phyloP scores from a whole-genome alignment of 30 jellyfish, hydroid and myxozoan species.

The Chironex yamaguchii region DNA sequence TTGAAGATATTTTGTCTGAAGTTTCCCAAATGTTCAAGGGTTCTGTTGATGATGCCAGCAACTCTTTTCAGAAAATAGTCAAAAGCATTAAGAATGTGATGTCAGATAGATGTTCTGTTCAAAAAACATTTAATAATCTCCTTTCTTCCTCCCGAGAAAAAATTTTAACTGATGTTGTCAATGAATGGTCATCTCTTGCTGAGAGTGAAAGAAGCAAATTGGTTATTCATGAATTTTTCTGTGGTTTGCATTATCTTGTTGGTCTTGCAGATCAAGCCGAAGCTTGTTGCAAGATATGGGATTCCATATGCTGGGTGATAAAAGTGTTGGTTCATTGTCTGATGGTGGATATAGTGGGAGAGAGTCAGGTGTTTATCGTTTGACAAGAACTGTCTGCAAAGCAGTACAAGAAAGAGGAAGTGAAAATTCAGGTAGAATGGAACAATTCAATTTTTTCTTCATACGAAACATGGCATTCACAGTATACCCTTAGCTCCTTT shows the following conservation, averaged over 20 bases:
- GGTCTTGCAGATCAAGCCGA: slow-evolving; percentile 76
- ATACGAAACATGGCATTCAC: neutral
- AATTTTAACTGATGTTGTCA: slow-evolving; percentile 22
- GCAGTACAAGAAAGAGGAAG: slow-evolving; percentile 61
- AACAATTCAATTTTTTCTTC: slow-evolving; percentile 9
- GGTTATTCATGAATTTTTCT: slow-evolving; percentile 11
- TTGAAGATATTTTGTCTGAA: slow-evolving; percentile 22
- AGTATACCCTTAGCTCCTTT: slow-evolving; percentile 34
- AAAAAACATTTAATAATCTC: slow-evolving; percentile 36
- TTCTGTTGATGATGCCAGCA: neutral
- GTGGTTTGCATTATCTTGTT: slow-evolving; percentile 64
- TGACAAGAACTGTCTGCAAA: slow-evolving; percentile 31
- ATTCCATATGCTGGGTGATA: slow-evolving; percentile 4
- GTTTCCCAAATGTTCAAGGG: neutral
- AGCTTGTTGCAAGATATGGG: slow-evolving; percentile 54
- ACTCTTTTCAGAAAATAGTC: neutral
- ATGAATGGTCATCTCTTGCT: slow-evolving; percentile 29
- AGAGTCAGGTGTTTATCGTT: slow-evolving; percentile 57
- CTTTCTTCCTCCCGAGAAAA: slow-evolving; percentile 10
- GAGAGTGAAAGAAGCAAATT: neutral
- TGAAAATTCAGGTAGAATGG: slow-evolving; percentile 55
- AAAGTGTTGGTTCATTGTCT: slow-evolving; percentile 64
- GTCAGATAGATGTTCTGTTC: slow-evolving; percentile 48
- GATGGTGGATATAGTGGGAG: slow-evolving; percentile 63
- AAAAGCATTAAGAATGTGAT: slow-evolving; percentile 28